Conservation (phyloP, 2,888 invertebrate genomes). For the Chaetoderma sp. region DNA sequence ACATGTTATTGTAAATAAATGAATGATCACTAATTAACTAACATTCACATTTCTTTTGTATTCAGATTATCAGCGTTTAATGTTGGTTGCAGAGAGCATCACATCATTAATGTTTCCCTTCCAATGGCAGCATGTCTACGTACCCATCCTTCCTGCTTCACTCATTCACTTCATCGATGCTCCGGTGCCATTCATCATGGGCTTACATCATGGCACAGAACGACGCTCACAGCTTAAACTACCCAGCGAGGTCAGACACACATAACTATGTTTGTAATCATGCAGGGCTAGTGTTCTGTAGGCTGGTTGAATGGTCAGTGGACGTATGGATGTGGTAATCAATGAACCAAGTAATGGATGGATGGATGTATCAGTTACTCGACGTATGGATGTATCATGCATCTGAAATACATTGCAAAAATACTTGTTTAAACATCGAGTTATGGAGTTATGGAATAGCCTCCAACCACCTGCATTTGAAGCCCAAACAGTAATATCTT, state of each 20-base stretch:
- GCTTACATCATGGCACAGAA: conserved; percentile 73
- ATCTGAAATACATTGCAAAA: too few relatives aligned
- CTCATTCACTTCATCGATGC: conserved; percentile 92
- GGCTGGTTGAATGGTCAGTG: too few relatives aligned
- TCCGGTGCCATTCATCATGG: conserved; percentile 99
- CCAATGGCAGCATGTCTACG: conserved; percentile 98
- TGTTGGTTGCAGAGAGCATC: conserved; percentile 96
- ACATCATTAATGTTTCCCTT: conserved; percentile 93
- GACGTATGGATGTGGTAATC: too few relatives aligned
- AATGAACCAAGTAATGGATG: too few relatives aligned
- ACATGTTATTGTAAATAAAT: neutral
- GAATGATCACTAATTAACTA: neutral
- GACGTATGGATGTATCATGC: too few relatives aligned
- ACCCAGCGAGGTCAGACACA: conserved; percentile 57
- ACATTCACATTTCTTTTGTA: conserved; percentile 35
- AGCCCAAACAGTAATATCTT: too few relatives aligned
- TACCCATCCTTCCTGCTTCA: conserved; percentile 92
- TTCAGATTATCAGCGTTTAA: conserved; percentile 91
- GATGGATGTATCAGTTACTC: too few relatives aligned
- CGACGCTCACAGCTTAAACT: conserved; percentile 50
- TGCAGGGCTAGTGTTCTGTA: too few relatives aligned
- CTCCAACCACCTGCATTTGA: too few relatives aligned
- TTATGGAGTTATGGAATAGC: too few relatives aligned
- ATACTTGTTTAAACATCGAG: too few relatives aligned
- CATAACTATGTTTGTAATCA: too few relatives aligned